These are phyloP conservation scores for Antheraea pernyi DNA, from an alignment of 1,140 invertebrate species.

Conservation along the genomic window DNA sequence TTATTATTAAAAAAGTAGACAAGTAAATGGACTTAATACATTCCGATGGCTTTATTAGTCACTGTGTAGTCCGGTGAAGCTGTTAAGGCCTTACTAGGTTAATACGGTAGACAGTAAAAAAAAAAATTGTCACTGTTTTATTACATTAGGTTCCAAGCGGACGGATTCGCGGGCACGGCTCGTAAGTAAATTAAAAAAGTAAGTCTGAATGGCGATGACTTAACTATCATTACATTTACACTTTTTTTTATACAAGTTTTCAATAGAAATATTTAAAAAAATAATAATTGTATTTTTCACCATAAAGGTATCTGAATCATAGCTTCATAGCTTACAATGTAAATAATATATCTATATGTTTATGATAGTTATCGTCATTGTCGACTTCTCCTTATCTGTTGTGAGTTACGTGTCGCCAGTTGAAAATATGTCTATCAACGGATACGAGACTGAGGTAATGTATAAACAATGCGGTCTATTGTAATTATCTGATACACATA, in stretches of 20 bases:
- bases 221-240: too few relatives aligned
- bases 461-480: conserved; percentile 9
- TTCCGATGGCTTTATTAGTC: too few relatives aligned
- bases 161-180: too few relatives aligned
- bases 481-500: conserved; percentile 8
- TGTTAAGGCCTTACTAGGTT: too few relatives aligned
- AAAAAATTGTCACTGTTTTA: too few relatives aligned
- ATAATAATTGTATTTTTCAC: neutral
- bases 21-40: too few relatives aligned
- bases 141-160: too few relatives aligned
- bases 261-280: neutral
- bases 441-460: conserved; percentile 16
- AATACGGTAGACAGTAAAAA: too few relatives aligned
- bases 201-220: too few relatives aligned
- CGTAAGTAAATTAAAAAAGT: too few relatives aligned
- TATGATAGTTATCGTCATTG: conserved; percentile 4
- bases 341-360: conserved; percentile 14
- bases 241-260: neutral
- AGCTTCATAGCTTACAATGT: conserved; percentile 16
- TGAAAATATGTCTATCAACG: conserved; percentile 5
- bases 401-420: conserved; percentile 7
- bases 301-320: neutral
- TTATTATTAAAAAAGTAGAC: too few relatives aligned
- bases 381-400: conserved; percentile 6
- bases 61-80: too few relatives aligned